These are phyloP conservation scores for Gymnocheta viridis DNA, from an alignment of 2,888 invertebrate species.

Conservation along the genomic window DNA sequence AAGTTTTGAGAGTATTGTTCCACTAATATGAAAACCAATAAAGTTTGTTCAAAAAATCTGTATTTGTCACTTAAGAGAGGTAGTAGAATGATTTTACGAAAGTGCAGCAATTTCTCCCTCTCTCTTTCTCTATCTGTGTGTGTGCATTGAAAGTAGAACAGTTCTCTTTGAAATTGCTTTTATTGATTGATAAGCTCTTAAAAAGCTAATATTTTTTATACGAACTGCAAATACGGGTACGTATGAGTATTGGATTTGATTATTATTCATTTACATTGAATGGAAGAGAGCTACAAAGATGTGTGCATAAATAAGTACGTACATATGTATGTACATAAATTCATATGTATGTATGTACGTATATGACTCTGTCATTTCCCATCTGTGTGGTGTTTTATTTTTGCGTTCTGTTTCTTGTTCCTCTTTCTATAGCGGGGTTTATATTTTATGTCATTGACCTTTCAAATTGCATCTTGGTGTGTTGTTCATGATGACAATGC, in stretches of 20 bases:
- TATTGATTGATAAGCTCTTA: constrained; percentile 8
- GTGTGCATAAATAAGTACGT: not conserved
- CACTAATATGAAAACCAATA: too few relatives aligned
- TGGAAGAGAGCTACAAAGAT: not conserved
- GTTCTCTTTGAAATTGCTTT: not conserved
- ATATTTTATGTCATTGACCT: constrained; percentile 72
- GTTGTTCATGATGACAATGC: constrained; percentile 38
- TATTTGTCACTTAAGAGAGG: constrained; percentile 5
- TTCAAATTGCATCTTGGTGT: constrained; percentile 71
- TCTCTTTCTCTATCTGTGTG: not conserved
- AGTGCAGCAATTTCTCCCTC: not conserved
- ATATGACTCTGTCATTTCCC: constrained; percentile 25
- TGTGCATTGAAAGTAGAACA: not conserved
- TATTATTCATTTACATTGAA: constrained; percentile 1
- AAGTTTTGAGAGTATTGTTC: not conserved
- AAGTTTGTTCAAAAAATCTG: not conserved
- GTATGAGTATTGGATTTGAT: constrained; percentile 23
- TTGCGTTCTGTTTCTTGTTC: constrained; percentile 21
- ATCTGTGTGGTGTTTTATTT: constrained; percentile 21
- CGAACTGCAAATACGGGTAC: not conserved
- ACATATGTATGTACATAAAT: too few relatives aligned
- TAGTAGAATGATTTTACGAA: not conserved
- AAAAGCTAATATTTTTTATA: not conserved
- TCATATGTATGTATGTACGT: too few relatives aligned
- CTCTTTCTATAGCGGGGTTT: constrained; percentile 70